Evolutionary conservation across 2,113 vertebrate species (phyloP).

Genomic region (Centrocercus urophasianus): DNA sequence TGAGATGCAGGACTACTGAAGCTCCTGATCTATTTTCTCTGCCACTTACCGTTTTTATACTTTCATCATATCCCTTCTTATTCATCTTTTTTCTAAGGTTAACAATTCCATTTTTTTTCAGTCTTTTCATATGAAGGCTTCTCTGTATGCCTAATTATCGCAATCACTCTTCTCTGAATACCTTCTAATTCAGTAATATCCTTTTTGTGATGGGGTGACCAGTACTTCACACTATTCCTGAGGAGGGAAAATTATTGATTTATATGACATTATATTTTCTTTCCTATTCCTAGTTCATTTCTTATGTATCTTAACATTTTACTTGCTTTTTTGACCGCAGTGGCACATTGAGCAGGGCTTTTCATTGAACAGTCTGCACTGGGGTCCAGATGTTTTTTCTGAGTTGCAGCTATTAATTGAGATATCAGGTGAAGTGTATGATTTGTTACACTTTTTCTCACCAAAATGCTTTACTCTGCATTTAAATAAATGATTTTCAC

Average conservation of each 20-base stretch:
- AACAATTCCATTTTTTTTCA: constrained; percentile 8
- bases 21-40: constrained; percentile 62
- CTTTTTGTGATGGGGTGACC: constrained; percentile 26
- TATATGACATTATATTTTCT: constrained; percentile 30
- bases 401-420: neutral
- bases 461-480: neutral
- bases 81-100: constrained; percentile 41
- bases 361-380: constrained; percentile 8
- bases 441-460: neutral
- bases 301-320: constrained; percentile 7
- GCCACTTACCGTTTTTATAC: constrained; percentile 45
- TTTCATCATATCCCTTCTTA: constrained; percentile 29
- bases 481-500: neutral
- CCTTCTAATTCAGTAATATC: constrained; percentile 46
- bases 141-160: constrained; percentile 41
- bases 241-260: constrained; percentile 39
- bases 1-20: constrained; percentile 7
- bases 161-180: constrained; percentile 50
- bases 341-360: neutral
- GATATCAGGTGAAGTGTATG: neutral
- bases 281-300: constrained; percentile 5
- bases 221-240: constrained; percentile 11
- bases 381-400: constrained; percentile 1
- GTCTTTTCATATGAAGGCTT: constrained; percentile 32
- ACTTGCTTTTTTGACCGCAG: constrained; percentile 6